phyloP scores from a whole-genome alignment of 2,888 invertebrate genomes.

The Xestia ashworthii region DNA sequence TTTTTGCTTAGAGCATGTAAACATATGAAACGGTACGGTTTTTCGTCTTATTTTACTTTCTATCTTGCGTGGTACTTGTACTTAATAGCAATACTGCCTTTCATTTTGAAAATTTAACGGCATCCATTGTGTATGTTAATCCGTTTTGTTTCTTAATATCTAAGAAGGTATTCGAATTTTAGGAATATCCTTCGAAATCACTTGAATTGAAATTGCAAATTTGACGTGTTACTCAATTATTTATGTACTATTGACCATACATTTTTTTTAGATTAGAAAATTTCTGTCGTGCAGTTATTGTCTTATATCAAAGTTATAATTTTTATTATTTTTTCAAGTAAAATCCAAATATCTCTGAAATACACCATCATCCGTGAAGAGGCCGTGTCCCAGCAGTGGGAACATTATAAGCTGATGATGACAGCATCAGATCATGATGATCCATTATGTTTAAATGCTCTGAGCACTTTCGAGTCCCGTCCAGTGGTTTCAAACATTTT shows the following conservation, averaged over 20 bases:
- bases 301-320: background rate
- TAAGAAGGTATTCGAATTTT: background rate
- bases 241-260: background rate
- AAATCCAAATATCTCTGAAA: background rate
- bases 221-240: background rate
- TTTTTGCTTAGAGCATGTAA: constrained; percentile 59
- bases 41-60: background rate
- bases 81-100: background rate
- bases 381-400: too few species aligned
- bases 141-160: background rate
- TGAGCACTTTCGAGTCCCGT: constrained; percentile 60
- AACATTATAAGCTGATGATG: too few species aligned
- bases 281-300: background rate
- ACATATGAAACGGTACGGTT: constrained; percentile 9
- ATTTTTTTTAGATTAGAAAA: background rate
- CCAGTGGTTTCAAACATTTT: constrained; percentile 53
- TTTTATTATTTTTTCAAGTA: background rate
- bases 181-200: too few species aligned
- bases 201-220: background rate
- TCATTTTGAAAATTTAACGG: background rate
- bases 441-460: constrained; percentile 57
- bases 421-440: too few species aligned
- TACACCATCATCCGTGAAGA: background rate
- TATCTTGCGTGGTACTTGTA: too few species aligned
- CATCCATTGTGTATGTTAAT: background rate